Conservation (phyloP, 2,797 vertebrate species). For the Nannoperca obscura region DNA sequence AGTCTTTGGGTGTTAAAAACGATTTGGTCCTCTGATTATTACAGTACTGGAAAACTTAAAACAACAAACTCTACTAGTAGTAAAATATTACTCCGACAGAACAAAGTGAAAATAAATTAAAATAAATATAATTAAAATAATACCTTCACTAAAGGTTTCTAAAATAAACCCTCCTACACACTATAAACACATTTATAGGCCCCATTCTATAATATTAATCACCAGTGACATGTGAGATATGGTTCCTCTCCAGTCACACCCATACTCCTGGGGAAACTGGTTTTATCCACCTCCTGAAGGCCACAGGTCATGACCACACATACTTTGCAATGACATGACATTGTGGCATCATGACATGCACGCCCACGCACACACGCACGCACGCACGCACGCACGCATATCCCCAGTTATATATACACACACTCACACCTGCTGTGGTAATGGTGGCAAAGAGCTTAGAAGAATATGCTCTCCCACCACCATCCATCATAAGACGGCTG, state of each 20-base stretch:
- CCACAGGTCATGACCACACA: slow-evolving; percentile 41
- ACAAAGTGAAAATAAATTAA: neutral
- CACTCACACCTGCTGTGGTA: slow-evolving; percentile 62
- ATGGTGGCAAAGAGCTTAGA: slow-evolving; percentile 37
- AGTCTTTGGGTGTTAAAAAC: neutral
- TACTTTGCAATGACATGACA: slow-evolving; percentile 15
- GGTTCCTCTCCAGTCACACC: slow-evolving; percentile 18
- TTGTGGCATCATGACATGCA: slow-evolving; percentile 12
- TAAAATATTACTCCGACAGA: neutral
- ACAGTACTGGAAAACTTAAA: neutral
- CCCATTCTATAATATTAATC: slow-evolving; percentile 7
- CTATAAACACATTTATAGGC: neutral
- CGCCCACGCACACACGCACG: too few species aligned
- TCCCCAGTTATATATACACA: slow-evolving; percentile 60
- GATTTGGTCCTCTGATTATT: too few species aligned
- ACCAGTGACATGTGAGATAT: slow-evolving; percentile 16
- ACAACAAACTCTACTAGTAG: neutral
- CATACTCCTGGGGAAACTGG: slow-evolving; percentile 35
- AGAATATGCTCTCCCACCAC: slow-evolving; percentile 13
- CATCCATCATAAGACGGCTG: slow-evolving; percentile 33
- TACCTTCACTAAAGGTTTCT: neutral
- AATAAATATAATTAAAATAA: neutral
- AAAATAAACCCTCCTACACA: neutral
- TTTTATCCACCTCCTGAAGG: slow-evolving; percentile 47
- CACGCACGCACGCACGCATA: neutral